Evolutionary conservation across 2,113 vertebrate species (phyloP).

Genomic region (Tragelaphus buxtoni): DNA sequence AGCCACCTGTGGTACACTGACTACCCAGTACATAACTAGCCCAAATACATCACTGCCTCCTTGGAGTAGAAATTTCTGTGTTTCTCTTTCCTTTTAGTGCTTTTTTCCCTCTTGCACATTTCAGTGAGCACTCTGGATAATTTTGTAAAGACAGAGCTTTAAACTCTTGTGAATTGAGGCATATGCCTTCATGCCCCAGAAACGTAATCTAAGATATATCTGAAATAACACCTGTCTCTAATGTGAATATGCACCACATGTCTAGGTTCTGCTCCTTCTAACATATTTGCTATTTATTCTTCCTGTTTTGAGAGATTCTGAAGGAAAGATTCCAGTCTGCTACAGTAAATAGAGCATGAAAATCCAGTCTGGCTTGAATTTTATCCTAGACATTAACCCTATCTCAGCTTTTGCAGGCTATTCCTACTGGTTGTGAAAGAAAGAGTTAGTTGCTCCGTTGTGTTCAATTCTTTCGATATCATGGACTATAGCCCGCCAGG

Average conservation of each 20-base stretch:
- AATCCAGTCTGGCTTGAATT: conserved; percentile 78
- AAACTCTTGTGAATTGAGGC: background rate
- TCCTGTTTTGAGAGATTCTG: conserved; percentile 69
- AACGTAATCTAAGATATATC: background rate
- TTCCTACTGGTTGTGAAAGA: conserved; percentile 41
- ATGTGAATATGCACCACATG: background rate
- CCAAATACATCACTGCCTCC: too few species aligned
- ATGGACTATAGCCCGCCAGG: background rate
- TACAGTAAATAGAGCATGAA: conserved; percentile 81
- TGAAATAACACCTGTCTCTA: background rate
- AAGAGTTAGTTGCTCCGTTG: background rate
- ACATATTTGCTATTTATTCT: conserved; percentile 57
- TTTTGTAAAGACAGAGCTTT: background rate
- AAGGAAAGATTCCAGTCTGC: conserved; percentile 68
- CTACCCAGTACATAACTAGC: background rate
- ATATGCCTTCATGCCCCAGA: background rate
- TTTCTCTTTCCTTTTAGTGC: background rate
- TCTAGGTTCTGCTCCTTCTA: conserved; percentile 6
- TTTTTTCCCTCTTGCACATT: background rate
- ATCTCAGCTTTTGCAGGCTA: conserved; percentile 64
- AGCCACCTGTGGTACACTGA: background rate
- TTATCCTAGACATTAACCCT: conserved; percentile 72
- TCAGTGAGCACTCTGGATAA: background rate
- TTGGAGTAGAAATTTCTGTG: background rate
- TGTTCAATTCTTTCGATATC: background rate